Base-by-base conservation (phyloP, 37 sponge, comb jelly and placozoan genomes). In the Tethya wilhelma region DNA sequence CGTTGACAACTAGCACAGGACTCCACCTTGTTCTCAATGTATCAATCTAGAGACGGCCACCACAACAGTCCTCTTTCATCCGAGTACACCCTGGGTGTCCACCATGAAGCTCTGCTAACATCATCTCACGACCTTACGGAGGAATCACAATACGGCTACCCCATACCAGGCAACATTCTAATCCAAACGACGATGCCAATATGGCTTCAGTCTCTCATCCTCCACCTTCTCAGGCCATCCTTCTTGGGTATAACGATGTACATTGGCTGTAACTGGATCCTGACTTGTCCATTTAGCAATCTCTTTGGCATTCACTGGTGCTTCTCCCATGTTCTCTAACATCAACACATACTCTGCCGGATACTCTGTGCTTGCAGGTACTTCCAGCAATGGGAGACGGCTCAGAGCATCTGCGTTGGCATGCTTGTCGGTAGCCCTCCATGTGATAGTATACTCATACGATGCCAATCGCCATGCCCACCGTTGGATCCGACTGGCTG, bases 51-150 rank as follows among this genome's bases (percentile, higher is more conserved):
- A 30, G 60, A 44, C 34, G 81, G 80, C 81, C 81, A 87, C 81
- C 87, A 87, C 58, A 87, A 42, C 22, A 73, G 39, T 23, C 36
- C 71, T 64, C 75, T 73, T 79, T 86, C 87, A 86, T 86, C 40
- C 75, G 32, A 29, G 69, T 42, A 20, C 42, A 55, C 37, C 80
- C 75, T 22, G 79, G 79, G 45, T 87, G 87, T 67, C 81, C 75
- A 14, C 41, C 45, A 39, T 87, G 87, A 11, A 87, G 76, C 37
- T 79, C 75, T 17, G 11, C 31, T 29, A 87, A 45, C 37, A 78
- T 57, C 23, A 59, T 31, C 12, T 40, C 55, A 43, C 66, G 46
- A 60, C 45, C 42, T 23, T 38, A 26, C 26, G 42, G 45, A 37
- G 79, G 86, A 4, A 86, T 67, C 22, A 86, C 66, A 22, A 79